phyloP scores from a whole-genome alignment of 2,797 vertebrate genomes.

The Falco naumanni region DNA sequence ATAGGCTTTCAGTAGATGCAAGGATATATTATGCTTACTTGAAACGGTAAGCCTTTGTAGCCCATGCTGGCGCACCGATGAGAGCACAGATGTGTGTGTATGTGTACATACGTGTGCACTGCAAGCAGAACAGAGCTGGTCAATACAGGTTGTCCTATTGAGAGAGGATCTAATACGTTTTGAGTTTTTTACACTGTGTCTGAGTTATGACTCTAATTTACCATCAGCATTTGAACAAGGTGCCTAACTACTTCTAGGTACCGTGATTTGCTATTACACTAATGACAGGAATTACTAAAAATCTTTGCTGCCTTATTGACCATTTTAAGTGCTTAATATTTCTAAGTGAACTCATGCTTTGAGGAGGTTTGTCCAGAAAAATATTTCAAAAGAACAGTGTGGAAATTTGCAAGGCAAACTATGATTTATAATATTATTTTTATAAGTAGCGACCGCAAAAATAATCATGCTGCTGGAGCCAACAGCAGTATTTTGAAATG shows the following conservation, averaged over 20 bases:
- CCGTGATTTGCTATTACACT: slow-evolving; percentile 71
- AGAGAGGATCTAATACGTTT: slow-evolving; percentile 21
- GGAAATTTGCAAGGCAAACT: slow-evolving; percentile 63
- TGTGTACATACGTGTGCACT: rapidly evolving
- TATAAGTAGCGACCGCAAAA: slow-evolving; percentile 67
- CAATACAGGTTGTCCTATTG: neutral
- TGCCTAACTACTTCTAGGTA: slow-evolving; percentile 46
- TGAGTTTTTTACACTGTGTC: slow-evolving; percentile 17
- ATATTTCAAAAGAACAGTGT: slow-evolving; percentile 58
- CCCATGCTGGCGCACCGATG: neutral
- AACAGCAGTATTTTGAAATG: slow-evolving; percentile 71
- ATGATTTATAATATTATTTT: slow-evolving; percentile 76
- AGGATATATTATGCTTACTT: neutral
- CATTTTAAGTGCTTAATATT: slow-evolving; percentile 56
- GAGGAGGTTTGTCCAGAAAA: slow-evolving; percentile 51
- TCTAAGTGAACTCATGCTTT: slow-evolving; percentile 49
- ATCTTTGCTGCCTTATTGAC: slow-evolving; percentile 64
- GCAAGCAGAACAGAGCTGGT: neutral
- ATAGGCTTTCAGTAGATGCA: neutral
- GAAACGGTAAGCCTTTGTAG: neutral
- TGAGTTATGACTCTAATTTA: slow-evolving; percentile 57
- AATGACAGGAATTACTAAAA: slow-evolving; percentile 71
- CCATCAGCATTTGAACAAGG: slow-evolving; percentile 50
- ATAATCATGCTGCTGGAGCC: slow-evolving; percentile 60
- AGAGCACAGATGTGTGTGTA: neutral